phyloP scores from a whole-genome alignment of 2,888 invertebrate genomes.

The Nematopogon swammerdamellus region DNA sequence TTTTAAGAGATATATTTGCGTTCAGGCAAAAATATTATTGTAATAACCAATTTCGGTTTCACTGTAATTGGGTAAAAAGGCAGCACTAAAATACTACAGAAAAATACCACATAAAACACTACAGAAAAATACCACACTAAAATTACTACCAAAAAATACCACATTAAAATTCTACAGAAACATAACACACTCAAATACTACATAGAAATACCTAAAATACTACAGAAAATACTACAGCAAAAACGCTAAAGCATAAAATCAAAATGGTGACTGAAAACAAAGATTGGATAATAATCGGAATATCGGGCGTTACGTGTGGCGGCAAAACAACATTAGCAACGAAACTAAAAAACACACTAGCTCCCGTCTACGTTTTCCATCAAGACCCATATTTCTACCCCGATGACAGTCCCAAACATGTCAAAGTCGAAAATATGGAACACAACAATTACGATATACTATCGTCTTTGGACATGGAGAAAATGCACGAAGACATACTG shows the following conservation, averaged over 20 bases:
- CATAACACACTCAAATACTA: too few species aligned
- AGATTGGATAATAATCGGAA: constrained; percentile 60
- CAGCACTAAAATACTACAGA: too few species aligned
- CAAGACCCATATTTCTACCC: constrained; percentile 78
- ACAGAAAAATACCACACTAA: too few species aligned
- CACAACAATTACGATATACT: constrained; percentile 77
- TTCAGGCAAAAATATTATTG: too few species aligned
- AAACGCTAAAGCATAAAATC: background rate
- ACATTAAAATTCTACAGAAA: too few species aligned
- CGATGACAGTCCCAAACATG: constrained; percentile 62
- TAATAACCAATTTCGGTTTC: too few species aligned
- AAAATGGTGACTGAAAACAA: background rate
- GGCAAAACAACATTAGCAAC: constrained; percentile 76
- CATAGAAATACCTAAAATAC: too few species aligned
- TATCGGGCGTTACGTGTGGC: constrained; percentile 79
- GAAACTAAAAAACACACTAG: constrained; percentile 39
- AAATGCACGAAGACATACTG: constrained; percentile 61
- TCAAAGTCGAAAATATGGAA: constrained; percentile 58
- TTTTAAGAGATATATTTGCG: background rate
- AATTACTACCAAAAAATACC: too few species aligned
- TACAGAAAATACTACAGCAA: too few species aligned
- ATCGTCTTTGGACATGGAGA: constrained; percentile 68
- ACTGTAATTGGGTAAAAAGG: too few species aligned
- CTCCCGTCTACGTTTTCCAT: constrained; percentile 54
- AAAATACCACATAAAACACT: too few species aligned